Percentiles rank a stretch among this genome's conserved stretches.
These are phyloP conservation scores for Norana najaformis DNA, from an alignment of 2,888 invertebrate species.

Conservation along the genomic window DNA sequence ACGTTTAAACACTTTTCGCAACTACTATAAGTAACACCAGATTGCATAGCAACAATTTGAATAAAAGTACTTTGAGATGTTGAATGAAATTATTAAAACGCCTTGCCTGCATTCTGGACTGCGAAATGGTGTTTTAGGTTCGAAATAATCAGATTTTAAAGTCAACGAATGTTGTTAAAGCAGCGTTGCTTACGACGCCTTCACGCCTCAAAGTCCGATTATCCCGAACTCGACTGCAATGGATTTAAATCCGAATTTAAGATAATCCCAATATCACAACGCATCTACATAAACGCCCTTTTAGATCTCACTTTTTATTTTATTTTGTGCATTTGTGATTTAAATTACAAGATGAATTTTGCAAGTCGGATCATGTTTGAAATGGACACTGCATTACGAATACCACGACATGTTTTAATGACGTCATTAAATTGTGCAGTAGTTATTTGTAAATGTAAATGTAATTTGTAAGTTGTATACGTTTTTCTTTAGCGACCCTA, in stretches of 20 bases:
- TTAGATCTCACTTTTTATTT: neutral
- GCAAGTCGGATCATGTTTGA: neutral
- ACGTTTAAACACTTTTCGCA: no score
- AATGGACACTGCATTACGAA: neutral
- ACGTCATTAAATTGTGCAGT: neutral
- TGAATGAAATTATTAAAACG: neutral
- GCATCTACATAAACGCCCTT: neutral
- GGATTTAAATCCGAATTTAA: neutral
- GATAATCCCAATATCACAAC: neutral
- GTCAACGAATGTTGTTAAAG: neutral
- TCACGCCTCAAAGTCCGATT: conserved; percentile 20
- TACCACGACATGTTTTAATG: neutral
- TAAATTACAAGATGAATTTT: neutral
- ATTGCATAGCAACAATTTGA: neutral
- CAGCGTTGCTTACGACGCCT: conserved; percentile 16
- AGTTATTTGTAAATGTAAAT: no score
- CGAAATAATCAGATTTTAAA: neutral
- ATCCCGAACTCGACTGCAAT: neutral
- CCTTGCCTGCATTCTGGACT: conserved; percentile 9
- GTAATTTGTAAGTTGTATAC: no score
- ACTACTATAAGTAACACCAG: neutral
- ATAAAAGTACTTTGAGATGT: neutral
- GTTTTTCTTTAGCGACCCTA: no score
- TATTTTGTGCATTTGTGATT: neutral
- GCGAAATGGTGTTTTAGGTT: neutral